Evolutionary conservation across 2,888 invertebrate species (phyloP).

Genomic region (Cephonodes hylas): DNA sequence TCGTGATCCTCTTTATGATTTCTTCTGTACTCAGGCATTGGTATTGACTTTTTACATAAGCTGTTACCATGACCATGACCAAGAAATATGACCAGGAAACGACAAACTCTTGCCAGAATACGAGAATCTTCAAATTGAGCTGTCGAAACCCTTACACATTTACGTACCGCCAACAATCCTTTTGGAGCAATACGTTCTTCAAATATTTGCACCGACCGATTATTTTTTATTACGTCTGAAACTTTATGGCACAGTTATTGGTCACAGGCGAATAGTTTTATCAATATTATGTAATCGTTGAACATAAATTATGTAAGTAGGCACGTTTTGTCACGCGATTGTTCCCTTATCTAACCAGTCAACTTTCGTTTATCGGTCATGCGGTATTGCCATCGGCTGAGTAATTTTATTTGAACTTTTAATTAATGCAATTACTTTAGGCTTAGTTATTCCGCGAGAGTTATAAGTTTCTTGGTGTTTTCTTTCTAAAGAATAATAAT

Average conservation of each 20-base stretch:
- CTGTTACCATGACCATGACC: too few species aligned
- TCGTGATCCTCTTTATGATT: too few species aligned
- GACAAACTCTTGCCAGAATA: too few species aligned
- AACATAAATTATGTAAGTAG: slow-evolving; percentile 24
- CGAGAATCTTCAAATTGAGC: too few species aligned
- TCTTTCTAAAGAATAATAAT: background rate
- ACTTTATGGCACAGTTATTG: background rate
- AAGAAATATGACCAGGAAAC: too few species aligned
- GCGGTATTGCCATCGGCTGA: background rate
- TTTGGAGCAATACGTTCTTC: too few species aligned
- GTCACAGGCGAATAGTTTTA: slow-evolving; percentile 9
- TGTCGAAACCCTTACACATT: too few species aligned
- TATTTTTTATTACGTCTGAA: background rate
- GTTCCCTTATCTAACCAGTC: slow-evolving; percentile 26
- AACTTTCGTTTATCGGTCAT: slow-evolving; percentile 28
- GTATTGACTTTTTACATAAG: too few species aligned
- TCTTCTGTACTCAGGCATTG: too few species aligned
- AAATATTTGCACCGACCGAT: background rate
- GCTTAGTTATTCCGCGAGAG: background rate
- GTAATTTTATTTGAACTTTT: background rate
- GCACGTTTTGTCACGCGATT: slow-evolving; percentile 28
- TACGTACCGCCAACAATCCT: too few species aligned
- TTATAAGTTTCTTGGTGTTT: background rate
- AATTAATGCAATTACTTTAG: background rate
- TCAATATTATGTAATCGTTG: slow-evolving; percentile 15